Percentiles rank a stretch among this genome's conserved stretches.
These are phyloP conservation scores for Propithecus coquereli DNA, from an alignment of 2,113 vertebrate genomes.

Conservation along the genomic window DNA sequence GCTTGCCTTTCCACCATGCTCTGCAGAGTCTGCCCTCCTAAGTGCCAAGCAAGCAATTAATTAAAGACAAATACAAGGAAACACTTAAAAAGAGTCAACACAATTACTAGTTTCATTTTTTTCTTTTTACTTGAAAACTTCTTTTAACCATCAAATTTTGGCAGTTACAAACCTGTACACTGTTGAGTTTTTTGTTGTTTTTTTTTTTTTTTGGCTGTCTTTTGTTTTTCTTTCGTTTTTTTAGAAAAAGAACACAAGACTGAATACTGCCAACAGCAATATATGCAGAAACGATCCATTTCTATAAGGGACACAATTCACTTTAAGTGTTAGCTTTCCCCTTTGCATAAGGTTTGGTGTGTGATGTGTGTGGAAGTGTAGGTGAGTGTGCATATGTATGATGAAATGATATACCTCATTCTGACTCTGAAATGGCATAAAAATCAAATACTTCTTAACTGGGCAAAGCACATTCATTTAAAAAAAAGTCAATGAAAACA, in stretches of 20 bases:
- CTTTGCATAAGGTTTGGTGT: slow-evolving; percentile 83
- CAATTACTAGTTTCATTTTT: slow-evolving; percentile 60
- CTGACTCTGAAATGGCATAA: slow-evolving; percentile 75
- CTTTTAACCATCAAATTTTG: slow-evolving; percentile 87
- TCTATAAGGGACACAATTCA: slow-evolving; percentile 72
- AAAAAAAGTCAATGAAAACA: slow-evolving; percentile 76
- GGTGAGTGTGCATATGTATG: slow-evolving; percentile 39
- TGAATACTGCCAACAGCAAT: slow-evolving; percentile 85
- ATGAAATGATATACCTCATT: slow-evolving; percentile 60
- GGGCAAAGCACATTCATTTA: slow-evolving; percentile 76
- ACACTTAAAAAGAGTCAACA: slow-evolving; percentile 76
- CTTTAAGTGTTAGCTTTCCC: slow-evolving; percentile 71
- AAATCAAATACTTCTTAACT: slow-evolving; percentile 70
- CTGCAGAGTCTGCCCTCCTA: background rate
- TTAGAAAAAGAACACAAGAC: slow-evolving; percentile 84
- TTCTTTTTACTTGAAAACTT: slow-evolving; percentile 86
- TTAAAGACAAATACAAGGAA: slow-evolving; percentile 49
- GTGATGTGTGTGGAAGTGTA: slow-evolving; percentile 35
- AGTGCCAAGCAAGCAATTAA: background rate
- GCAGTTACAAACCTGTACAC: slow-evolving; percentile 89
- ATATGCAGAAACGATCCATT: slow-evolving; percentile 77
- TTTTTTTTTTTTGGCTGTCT: slow-evolving; percentile 31
- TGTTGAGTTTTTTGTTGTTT: background rate
- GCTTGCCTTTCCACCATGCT: background rate
- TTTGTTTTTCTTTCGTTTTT: slow-evolving; percentile 68